Percentiles rank a stretch among this genome's conserved stretches.
These are phyloP conservation scores for Barbus barbus DNA, from an alignment of 2,113 vertebrate species.

Conservation along the genomic window DNA sequence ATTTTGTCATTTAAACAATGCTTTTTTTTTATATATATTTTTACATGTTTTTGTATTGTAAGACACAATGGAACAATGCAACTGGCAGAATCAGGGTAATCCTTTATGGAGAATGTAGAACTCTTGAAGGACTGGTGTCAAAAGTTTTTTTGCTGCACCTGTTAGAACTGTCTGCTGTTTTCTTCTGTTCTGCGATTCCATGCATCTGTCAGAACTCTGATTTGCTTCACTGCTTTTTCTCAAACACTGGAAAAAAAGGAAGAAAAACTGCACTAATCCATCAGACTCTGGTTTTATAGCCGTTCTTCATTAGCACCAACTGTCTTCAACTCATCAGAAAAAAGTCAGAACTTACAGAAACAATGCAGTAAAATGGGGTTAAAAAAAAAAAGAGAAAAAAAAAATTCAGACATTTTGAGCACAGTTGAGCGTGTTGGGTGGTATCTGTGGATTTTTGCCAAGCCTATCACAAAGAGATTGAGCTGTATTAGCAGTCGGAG, in stretches of 20 bases:
- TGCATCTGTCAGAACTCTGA: conserved; percentile 20
- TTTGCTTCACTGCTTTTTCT: conserved; percentile 49
- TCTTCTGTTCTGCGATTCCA: conserved; percentile 40
- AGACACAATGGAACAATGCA: conserved; percentile 48
- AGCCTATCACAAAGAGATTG: conserved; percentile 67
- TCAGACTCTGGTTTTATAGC: conserved; percentile 36
- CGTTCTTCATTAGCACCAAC: conserved; percentile 29
- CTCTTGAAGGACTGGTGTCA: conserved; percentile 44
- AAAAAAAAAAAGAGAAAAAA: conserved; percentile 4
- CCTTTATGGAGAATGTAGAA: conserved; percentile 47
- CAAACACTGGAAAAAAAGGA: conserved; percentile 18
- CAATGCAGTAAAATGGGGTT: conserved; percentile 25
- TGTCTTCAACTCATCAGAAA: conserved; percentile 18
- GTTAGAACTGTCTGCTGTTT: conserved; percentile 42
- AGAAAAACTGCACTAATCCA: conserved; percentile 48
- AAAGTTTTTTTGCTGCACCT: conserved; percentile 36
- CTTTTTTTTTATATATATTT: conserved; percentile 51
- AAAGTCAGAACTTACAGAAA: conserved; percentile 18
- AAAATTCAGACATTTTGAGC: conserved; percentile 47
- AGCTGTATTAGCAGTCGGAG: conserved; percentile 81
- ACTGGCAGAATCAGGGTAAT: conserved; percentile 55
- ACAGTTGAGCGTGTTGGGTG: conserved; percentile 72
- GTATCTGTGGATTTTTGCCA: conserved; percentile 65
- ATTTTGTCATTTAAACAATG: conserved; percentile 40
- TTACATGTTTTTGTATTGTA: conserved; percentile 48